Base-by-base conservation (phyloP, 2,797 vertebrate genomes). In the Silurus aristotelis region DNA sequence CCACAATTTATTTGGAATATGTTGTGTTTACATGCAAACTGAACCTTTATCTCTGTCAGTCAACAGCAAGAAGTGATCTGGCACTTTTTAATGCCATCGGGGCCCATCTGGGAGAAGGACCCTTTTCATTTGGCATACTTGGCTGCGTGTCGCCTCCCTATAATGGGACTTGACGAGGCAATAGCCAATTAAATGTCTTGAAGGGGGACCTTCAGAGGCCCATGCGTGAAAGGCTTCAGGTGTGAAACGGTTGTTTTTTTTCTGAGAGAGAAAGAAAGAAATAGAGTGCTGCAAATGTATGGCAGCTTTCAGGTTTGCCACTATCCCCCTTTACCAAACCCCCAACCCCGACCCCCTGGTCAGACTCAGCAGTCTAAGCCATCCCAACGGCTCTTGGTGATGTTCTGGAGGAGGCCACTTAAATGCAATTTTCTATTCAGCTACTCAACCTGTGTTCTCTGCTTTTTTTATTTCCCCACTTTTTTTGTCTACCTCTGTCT, bases 171-270 rank as follows among this genome's bases (percentile, higher is more conserved):
- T 96, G 97, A 96, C 96, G 93, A 96, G 96, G 97, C 97, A 97
- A 98, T 98, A 97, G 97, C 97, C 97, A 99, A 98, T 99, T 99
- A 99, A 99, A 98, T 96, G 96, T 96, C 97, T 97, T 98, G 96
- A 98, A 99, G 97, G 97, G 87, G 97, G 96, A 94, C 96, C 95
- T 97, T 97, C 96, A 95, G 96, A 95, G 96, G 96, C 95, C 95
- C 92, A 95, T 88, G 94, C 96, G 91, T 97, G 97, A 95, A 98
- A 97, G 96, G 97, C 96, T 99, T 99, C 98, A 99, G 98, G 98
- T 99, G 98, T 98, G 97, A 99, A 99, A 97, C 96, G 96, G 96
- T 99, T 97, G 97, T 95, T 97, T 97, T 98, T 67, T 86, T 76
- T 12, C 52, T 76, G 27, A 98, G 97, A 97, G 97, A 73, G 56